These are phyloP conservation scores for Maniola hyperantus DNA, from an alignment of 2,888 invertebrate genomes.

Conservation along the genomic window DNA sequence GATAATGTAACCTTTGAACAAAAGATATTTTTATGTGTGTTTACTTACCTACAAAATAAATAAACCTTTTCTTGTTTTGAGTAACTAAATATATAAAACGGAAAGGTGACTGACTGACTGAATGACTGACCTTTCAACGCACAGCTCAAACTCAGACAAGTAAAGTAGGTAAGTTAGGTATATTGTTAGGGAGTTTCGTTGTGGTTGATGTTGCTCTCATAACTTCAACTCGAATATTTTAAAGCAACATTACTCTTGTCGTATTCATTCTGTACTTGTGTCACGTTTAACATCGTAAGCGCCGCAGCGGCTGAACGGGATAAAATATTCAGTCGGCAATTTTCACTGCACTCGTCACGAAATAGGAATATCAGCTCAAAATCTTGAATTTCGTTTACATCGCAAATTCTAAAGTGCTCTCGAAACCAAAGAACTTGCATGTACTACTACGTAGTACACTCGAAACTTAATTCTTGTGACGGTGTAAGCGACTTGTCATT, in stretches of 20 bases:
- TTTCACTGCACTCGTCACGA: conserved; percentile 44
- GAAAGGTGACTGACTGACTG: too few relatives aligned
- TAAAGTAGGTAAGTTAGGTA: too few relatives aligned
- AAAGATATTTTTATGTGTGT: background rate
- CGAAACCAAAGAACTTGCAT: too few relatives aligned
- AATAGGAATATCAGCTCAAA: conserved; percentile 35
- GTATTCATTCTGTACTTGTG: conserved; percentile 45
- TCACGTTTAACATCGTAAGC: conserved; percentile 50
- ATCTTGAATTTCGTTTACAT: conserved; percentile 29
- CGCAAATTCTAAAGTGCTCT: conserved; percentile 13
- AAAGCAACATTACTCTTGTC: conserved; percentile 32
- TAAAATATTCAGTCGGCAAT: conserved; percentile 55
- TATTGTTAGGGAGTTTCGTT: background rate
- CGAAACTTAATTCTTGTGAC: background rate
- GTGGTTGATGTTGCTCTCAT: background rate
- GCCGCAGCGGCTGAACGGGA: conserved; percentile 52
- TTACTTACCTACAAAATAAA: too few relatives aligned
- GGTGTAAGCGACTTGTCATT: background rate
- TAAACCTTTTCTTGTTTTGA: too few relatives aligned
- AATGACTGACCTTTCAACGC: too few relatives aligned
- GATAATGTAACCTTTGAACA: background rate
- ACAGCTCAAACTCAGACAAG: too few relatives aligned
- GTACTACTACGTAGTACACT: too few relatives aligned
- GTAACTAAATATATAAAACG: too few relatives aligned
- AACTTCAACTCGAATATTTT: conserved; percentile 13